Percentiles rank a stretch among this genome's conserved stretches.
phyloP scores from a whole-genome alignment of 2,888 invertebrate species.

The Didymodactylos carnosus region DNA sequence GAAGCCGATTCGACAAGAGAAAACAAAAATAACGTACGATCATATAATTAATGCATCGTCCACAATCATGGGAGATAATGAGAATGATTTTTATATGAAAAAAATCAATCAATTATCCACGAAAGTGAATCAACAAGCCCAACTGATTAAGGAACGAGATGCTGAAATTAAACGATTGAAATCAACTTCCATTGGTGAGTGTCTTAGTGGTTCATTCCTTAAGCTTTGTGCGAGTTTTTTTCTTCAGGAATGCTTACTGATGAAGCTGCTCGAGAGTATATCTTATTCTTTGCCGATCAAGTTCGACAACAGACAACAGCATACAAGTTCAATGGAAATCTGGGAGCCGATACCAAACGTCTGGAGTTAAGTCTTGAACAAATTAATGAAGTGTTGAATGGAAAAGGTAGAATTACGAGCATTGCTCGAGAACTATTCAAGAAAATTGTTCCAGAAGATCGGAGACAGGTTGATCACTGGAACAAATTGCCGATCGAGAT shows the following conservation, averaged over 20 bases:
- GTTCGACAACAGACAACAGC: background rate
- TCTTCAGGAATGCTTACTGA: background rate
- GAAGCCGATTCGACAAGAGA: no score
- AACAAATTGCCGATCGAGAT: background rate
- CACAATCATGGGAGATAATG: background rate
- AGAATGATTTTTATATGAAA: background rate
- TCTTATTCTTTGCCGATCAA: background rate
- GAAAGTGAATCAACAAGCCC: background rate
- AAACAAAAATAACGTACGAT: no score
- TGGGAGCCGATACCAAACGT: background rate
- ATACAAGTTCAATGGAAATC: background rate
- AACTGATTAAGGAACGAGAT: background rate
- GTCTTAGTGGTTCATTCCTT: background rate
- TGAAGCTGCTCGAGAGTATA: background rate
- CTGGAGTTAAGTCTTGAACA: background rate
- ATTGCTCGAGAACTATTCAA: background rate
- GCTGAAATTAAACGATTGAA: background rate
- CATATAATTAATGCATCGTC: no score
- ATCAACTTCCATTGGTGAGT: background rate
- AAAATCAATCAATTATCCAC: background rate
- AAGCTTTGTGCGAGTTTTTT: no score
- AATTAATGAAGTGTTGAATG: background rate
- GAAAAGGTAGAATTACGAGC: background rate
- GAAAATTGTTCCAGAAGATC: background rate
- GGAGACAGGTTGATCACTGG: background rate